These are phyloP conservation scores for Carcina quercana DNA, from an alignment of 2,888 invertebrate species.

Conservation along the genomic window DNA sequence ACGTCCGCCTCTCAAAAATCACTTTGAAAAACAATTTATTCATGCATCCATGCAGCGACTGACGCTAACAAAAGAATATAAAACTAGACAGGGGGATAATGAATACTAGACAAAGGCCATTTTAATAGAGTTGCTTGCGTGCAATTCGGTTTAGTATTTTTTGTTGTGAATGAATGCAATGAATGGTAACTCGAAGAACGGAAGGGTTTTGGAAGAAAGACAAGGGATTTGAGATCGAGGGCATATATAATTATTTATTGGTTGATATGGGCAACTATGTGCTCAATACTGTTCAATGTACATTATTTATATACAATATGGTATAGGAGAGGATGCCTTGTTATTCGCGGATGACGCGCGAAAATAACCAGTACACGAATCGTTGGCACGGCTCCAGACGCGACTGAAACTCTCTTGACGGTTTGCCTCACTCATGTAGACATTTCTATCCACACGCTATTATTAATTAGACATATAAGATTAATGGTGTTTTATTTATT, in stretches of 20 bases:
- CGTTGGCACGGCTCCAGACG: slow-evolving; percentile 61
- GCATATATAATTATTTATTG: slow-evolving; percentile 3
- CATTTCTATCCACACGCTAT: slow-evolving; percentile 24
- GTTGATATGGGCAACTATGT: background rate
- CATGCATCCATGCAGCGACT: slow-evolving; percentile 67
- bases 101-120: slow-evolving; percentile 66
- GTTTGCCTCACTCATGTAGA: slow-evolving; percentile 28
- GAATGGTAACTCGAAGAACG: slow-evolving; percentile 11
- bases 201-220: slow-evolving; percentile 10
- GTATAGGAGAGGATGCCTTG: slow-evolving; percentile 32
- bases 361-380: slow-evolving; percentile 63
- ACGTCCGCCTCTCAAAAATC: slow-evolving; percentile 53
- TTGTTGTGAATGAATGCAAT: slow-evolving; percentile 37
- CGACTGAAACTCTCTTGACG: slow-evolving; percentile 50
- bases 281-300: too few species aligned
- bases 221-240: slow-evolving; percentile 5
- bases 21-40: slow-evolving; percentile 64
- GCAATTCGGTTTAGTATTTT: slow-evolving; percentile 51
- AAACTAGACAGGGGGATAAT: slow-evolving; percentile 72
- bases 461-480: slow-evolving; percentile 15
- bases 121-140: slow-evolving; percentile 69
- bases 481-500: too few species aligned
- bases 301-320: background rate
- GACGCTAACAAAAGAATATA: slow-evolving; percentile 64
- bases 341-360: slow-evolving; percentile 59